phyloP scores from a whole-genome alignment of 2,888 invertebrate genomes.

The Heliconius erato region DNA sequence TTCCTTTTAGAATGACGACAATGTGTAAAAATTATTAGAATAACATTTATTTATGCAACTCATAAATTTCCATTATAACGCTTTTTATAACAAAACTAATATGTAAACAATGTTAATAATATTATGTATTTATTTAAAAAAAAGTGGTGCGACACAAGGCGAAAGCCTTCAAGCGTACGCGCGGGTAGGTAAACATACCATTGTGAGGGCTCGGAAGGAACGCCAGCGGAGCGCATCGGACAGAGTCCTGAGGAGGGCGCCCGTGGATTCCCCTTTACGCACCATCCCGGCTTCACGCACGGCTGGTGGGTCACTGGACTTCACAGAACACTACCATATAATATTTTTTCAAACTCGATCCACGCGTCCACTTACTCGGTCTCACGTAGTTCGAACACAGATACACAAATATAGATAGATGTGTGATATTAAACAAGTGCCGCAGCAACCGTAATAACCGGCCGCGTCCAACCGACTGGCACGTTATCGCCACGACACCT shows the following conservation, averaged over 20 bases:
- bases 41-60: background rate
- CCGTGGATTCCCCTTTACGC: constrained; percentile 79
- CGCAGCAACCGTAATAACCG: constrained; percentile 81
- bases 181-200: constrained; percentile 70
- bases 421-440: constrained; percentile 44
- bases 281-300: constrained; percentile 84
- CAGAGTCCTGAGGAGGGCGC: constrained; percentile 79
- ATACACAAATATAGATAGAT: constrained; percentile 28
- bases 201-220: constrained; percentile 72
- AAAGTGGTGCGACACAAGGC: background rate
- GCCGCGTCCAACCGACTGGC: constrained; percentile 82
- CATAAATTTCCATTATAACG: background rate
- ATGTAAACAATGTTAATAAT: background rate
- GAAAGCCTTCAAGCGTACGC: constrained; percentile 49
- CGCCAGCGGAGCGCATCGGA: constrained; percentile 81
- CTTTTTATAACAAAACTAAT: background rate
- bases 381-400: constrained; percentile 46
- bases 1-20: background rate
- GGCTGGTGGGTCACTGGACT: constrained; percentile 81
- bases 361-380: constrained; percentile 55
- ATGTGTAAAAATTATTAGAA: background rate
- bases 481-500: constrained; percentile 80
- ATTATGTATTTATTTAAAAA: background rate
- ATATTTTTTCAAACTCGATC: background rate
- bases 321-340: constrained; percentile 52